Evolutionary conservation across 1,140 invertebrate genomes (phyloP).

Genomic region (Bombus turneri): DNA sequence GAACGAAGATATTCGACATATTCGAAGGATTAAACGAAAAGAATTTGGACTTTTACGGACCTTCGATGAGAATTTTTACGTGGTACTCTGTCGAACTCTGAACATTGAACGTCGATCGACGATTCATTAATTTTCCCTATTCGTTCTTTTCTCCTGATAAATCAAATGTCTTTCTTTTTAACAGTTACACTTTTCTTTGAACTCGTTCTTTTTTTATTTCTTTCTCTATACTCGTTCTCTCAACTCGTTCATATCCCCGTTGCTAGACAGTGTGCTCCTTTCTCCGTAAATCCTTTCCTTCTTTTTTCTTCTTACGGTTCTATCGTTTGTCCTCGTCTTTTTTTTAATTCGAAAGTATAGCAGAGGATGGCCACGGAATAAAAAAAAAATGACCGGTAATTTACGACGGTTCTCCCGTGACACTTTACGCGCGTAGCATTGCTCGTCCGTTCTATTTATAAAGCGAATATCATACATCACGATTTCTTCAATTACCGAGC

Average conservation of each 20-base stretch:
- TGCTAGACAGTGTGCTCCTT: not conserved
- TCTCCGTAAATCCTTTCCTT: not conserved
- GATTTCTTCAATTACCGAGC: conserved; percentile 37
- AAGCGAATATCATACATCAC: conserved; percentile 40
- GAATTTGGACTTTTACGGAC: too few relatives aligned
- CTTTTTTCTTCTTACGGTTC: not conserved
- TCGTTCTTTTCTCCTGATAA: not conserved
- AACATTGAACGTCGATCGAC: too few relatives aligned
- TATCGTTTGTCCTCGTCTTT: not conserved
- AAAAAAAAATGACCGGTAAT: conserved; percentile 9
- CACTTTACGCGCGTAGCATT: conserved; percentile 37
- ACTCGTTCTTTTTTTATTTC: not conserved
- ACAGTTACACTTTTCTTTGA: not conserved
- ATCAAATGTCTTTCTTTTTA: too few relatives aligned
- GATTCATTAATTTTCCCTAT: not conserved
- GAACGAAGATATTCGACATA: not conserved
- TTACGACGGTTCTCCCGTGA: conserved; percentile 19
- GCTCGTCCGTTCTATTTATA: conserved; percentile 26
- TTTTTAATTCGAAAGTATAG: not conserved
- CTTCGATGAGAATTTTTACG: too few relatives aligned
- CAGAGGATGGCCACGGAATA: conserved; percentile 3
- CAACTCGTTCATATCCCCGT: not conserved
- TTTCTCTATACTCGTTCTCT: not conserved
- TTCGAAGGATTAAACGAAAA: not conserved
- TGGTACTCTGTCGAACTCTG: too few relatives aligned